These are phyloP conservation scores for Actinia equina DNA, from an alignment of 64 coral and sea anemone species.

Conservation along the genomic window DNA sequence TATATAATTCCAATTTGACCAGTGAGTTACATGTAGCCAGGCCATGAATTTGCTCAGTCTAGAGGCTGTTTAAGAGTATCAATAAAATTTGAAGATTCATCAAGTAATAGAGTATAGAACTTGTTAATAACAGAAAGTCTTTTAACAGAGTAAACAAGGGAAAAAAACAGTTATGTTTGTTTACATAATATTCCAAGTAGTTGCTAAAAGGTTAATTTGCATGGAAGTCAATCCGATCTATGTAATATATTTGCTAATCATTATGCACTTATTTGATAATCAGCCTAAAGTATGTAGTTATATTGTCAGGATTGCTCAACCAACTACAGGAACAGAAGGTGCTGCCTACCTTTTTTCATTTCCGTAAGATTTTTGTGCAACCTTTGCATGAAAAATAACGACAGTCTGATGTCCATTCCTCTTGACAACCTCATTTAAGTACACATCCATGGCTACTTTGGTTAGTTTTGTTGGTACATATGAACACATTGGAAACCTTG, in stretches of 20 bases:
- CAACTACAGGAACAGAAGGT: not conserved
- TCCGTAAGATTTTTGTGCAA: constrained; percentile 98
- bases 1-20: too few relatives aligned
- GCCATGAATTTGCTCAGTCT: too few relatives aligned
- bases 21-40: too few relatives aligned
- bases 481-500: constrained; percentile 19
- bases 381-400: constrained; percentile 97
- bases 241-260: too few relatives aligned
- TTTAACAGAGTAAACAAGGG: not conserved
- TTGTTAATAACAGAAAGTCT: not conserved
- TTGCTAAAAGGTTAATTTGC: not conserved
- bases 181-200: not conserved
- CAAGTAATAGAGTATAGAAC: not conserved
- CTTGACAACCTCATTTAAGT: constrained; percentile 74
- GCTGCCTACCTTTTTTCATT: constrained; percentile 98
- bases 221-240: not conserved
- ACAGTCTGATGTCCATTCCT: constrained; percentile 93
- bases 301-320: too few relatives aligned
- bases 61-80: too few relatives aligned
- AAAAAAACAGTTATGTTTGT: not conserved
- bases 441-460: constrained; percentile 79
- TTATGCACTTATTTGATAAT: too few relatives aligned
- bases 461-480: constrained; percentile 62
- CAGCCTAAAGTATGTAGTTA: too few relatives aligned
- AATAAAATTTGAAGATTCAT: too few relatives aligned